These are phyloP conservation scores for Meandrina meandrites DNA, from an alignment of 92 coral and sea anemone species.

Conservation along the genomic window DNA sequence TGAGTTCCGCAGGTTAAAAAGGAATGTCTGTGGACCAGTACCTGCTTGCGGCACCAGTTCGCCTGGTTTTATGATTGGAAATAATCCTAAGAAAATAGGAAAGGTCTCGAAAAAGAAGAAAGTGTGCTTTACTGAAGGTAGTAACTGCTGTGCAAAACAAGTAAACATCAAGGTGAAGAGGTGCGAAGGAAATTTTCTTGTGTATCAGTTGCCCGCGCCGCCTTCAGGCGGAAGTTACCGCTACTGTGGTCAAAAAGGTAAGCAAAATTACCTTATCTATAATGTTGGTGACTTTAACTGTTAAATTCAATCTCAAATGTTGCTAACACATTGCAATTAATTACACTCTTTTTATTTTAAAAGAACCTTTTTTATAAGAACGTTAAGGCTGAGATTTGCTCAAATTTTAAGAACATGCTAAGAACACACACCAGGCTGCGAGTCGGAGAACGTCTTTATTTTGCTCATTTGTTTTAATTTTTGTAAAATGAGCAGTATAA, in stretches of 20 bases:
- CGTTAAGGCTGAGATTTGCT: too few species aligned
- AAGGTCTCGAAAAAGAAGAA: conserved; percentile 19
- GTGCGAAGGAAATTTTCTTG: conserved; percentile 12
- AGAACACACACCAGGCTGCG: too few species aligned
- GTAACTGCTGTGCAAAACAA: conserved; percentile 17
- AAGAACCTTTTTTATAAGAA: too few species aligned
- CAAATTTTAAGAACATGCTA: too few species aligned
- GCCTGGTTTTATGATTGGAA: conserved; percentile 35
- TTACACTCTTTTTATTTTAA: too few species aligned
- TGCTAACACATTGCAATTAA: too few species aligned
- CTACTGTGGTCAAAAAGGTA: conserved; percentile 28
- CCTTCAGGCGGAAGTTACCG: conserved; percentile 32
- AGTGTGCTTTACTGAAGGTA: conserved; percentile 32
- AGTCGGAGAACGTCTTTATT: too few species aligned
- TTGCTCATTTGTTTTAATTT: too few species aligned
- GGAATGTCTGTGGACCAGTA: background rate
- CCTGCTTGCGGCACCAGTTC: conserved; percentile 22
- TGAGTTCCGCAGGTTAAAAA: conserved; percentile 3
- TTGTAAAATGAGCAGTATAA: too few species aligned
- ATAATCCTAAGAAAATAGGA: conserved; percentile 16
- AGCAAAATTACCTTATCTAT: too few species aligned
- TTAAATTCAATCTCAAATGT: too few species aligned
- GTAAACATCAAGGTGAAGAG: conserved; percentile 17
- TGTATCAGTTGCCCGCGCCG: conserved; percentile 26
- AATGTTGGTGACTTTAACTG: too few species aligned